A percentile compares a stretch with the other conserved stretches of the same genome.
phyloP scores from a whole-genome alignment of 2,797 vertebrate genomes.

The Halcyon leucocephala region DNA sequence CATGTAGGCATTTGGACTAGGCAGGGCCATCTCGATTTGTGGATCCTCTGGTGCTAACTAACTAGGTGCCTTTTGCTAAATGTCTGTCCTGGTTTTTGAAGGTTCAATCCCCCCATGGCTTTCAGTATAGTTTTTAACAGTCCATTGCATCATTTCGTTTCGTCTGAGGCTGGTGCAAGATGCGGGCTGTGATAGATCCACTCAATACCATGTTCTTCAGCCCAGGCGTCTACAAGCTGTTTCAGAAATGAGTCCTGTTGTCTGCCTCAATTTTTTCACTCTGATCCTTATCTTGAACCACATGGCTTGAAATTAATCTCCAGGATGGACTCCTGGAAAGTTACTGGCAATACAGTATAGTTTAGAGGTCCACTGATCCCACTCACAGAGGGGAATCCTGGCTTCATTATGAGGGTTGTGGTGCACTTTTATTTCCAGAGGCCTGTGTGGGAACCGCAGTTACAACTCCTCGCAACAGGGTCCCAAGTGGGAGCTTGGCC shows the following conservation, averaged over 20 bases:
- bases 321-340: not conserved
- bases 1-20: not conserved
- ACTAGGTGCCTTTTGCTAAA: no score
- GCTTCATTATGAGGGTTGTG: not conserved
- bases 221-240: no score
- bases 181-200: no score
- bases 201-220: no score
- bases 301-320: not conserved
- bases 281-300: not conserved
- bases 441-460: not conserved
- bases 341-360: not conserved
- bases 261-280: not conserved
- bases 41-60: no score
- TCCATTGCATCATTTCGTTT: no score
- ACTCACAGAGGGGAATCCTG: not conserved
- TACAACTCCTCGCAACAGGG: not conserved
- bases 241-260: no score
- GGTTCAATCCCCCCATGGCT: no score
- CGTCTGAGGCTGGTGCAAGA: no score
- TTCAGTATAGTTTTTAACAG: no score
- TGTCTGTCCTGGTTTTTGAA: no score
- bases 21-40: not conserved
- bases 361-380: not conserved
- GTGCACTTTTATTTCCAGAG: not conserved
- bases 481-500: not conserved